phyloP scores from a whole-genome alignment of 2,888 invertebrate species.

The Calliphora vomitoria region DNA sequence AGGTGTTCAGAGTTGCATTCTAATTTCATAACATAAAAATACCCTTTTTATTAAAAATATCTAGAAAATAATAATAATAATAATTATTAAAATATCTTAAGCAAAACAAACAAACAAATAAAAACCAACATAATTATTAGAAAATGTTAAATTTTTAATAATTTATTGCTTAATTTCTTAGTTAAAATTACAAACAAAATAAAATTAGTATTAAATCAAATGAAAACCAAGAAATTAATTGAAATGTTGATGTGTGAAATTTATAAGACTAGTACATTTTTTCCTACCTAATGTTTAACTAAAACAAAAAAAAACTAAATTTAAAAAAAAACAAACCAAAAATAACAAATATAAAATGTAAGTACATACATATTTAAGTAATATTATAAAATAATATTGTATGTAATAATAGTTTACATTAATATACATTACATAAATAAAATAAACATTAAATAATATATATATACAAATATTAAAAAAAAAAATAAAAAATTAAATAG shows the following conservation, averaged over 20 bases:
- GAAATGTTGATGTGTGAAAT: conserved; percentile 83
- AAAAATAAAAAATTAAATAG: conserved; percentile 30
- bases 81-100: neutral
- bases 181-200: conserved; percentile 12
- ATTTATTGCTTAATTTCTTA: conserved; percentile 56
- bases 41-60: neutral
- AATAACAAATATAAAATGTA: conserved; percentile 27
- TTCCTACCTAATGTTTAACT: conserved; percentile 80
- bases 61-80: neutral
- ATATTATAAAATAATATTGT: conserved; percentile 44
- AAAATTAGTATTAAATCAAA: conserved; percentile 71
- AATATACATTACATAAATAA: conserved; percentile 37
- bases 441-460: neutral
- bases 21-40: neutral
- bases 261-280: conserved; percentile 83
- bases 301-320: conserved; percentile 50
- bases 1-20: conserved; percentile 26
- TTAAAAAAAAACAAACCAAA: conserved; percentile 1
- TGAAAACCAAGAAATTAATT: conserved; percentile 50
- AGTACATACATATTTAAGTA: conserved; percentile 34
- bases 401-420: conserved; percentile 23
- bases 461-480: conserved; percentile 13
- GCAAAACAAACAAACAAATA: conserved; percentile 7
- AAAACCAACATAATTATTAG: neutral
- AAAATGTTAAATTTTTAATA: conserved; percentile 34